phyloP scores from a whole-genome alignment of 2,113 vertebrate genomes.

The Nyctibius bracteatus region DNA sequence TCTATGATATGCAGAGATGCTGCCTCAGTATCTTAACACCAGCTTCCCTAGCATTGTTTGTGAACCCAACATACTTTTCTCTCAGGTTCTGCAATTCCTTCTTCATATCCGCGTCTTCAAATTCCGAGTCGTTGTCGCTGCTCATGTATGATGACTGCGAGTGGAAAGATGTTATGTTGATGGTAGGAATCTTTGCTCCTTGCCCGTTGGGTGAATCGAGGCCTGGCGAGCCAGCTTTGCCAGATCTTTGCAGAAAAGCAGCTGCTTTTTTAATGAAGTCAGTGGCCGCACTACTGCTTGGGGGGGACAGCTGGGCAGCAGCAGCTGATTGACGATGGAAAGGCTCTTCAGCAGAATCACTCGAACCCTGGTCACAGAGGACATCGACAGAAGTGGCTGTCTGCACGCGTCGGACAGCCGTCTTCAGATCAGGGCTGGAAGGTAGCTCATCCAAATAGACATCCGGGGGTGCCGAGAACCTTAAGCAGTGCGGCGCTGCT shows the following conservation, averaged over 20 bases:
- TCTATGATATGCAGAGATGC: neutral
- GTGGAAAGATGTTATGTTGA: conserved; percentile 80
- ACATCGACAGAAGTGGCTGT: conserved; percentile 81
- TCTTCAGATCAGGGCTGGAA: conserved; percentile 73
- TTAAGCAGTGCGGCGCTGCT: conserved; percentile 76
- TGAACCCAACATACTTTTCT: conserved; percentile 84
- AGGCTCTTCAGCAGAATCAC: conserved; percentile 90
- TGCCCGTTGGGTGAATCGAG: conserved; percentile 79
- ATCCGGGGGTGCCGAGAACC: conserved; percentile 91
- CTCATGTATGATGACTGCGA: conserved; percentile 89
- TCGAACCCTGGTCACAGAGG: conserved; percentile 79
- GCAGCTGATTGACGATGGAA: conserved; percentile 65
- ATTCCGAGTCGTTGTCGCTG: conserved; percentile 97
- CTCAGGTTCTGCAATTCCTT: conserved; percentile 89
- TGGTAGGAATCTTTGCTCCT: conserved; percentile 78
- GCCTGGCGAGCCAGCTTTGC: conserved; percentile 80
- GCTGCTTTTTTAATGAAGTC: conserved; percentile 90
- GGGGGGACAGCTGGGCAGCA: conserved; percentile 66
- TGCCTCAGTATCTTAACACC: neutral
- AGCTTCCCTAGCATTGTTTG: neutral
- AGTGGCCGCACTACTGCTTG: conserved; percentile 76
- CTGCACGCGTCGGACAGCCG: conserved; percentile 75
- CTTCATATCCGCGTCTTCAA: conserved; percentile 93
- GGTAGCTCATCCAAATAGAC: conserved; percentile 89
- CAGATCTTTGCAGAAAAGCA: conserved; percentile 87